Percentiles rank a stretch among this genome's conserved stretches.
These are phyloP conservation scores for Scaptomyza pallida DNA, from an alignment of 1,140 invertebrate species.

Conservation along the genomic window DNA sequence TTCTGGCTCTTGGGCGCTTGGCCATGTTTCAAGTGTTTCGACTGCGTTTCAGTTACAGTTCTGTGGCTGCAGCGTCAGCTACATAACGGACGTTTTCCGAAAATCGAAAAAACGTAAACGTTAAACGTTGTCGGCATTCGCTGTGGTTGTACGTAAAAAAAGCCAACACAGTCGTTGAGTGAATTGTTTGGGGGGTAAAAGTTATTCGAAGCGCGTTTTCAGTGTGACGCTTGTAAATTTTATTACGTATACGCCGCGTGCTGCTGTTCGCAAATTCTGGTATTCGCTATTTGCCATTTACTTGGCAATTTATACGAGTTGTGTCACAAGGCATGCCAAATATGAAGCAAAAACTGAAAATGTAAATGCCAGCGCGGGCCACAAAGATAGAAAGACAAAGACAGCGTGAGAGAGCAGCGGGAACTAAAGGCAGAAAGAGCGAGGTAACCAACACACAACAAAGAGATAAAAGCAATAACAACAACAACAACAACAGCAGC, in stretches of 20 bases:
- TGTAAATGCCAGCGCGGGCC: slow-evolving; percentile 61
- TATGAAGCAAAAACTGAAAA: slow-evolving; percentile 68
- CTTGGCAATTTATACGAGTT: slow-evolving; percentile 60
- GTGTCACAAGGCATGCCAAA: slow-evolving; percentile 63
- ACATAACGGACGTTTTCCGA: slow-evolving; percentile 47
- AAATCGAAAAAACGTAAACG: too few species aligned
- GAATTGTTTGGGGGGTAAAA: slow-evolving; percentile 23
- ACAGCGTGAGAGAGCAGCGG: not conserved
- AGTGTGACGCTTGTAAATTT: slow-evolving; percentile 42
- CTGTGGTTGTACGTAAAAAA: slow-evolving; percentile 29
- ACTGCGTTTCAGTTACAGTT: slow-evolving; percentile 63
- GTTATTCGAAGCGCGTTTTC: slow-evolving; percentile 48
- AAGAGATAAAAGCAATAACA: slow-evolving; percentile 29
- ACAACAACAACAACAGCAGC: slow-evolving; percentile 13
- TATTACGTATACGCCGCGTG: slow-evolving; percentile 75
- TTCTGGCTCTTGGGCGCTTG: slow-evolving; percentile 56
- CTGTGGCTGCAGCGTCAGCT: slow-evolving; percentile 66
- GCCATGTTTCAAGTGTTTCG: slow-evolving; percentile 65
- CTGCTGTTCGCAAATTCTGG: slow-evolving; percentile 33
- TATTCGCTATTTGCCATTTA: slow-evolving; percentile 21
- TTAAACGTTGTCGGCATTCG: slow-evolving; percentile 10
- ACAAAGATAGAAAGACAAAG: slow-evolving; percentile 30
- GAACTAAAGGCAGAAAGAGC: too few species aligned
- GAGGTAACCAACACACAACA: slow-evolving; percentile 9
- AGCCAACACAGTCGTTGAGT: slow-evolving; percentile 1